Conservation (phyloP, 2,797 vertebrate genomes). For the Anolis apletophallus region DNA sequence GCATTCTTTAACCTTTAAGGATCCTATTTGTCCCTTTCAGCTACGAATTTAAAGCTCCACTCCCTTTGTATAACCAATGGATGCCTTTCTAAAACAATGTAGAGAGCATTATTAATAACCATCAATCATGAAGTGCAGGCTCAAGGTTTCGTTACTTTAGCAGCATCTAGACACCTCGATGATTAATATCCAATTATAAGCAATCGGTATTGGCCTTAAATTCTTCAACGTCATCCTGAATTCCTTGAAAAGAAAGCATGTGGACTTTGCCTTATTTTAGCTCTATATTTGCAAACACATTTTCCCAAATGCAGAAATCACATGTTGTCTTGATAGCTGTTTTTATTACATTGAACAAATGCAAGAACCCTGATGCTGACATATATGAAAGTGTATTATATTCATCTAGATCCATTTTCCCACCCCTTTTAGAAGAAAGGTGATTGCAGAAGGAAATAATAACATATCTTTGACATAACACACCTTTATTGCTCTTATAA, state of each 20-base stretch:
- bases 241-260: conserved; percentile 60
- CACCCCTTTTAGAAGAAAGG: conserved; percentile 18
- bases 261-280: conserved; percentile 59
- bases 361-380: neutral
- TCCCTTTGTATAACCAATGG: conserved; percentile 62
- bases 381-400: neutral
- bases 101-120: conserved; percentile 70
- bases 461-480: neutral
- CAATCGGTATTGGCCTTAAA: conserved; percentile 66
- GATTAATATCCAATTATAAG: conserved; percentile 64
- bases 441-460: neutral
- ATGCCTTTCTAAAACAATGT: conserved; percentile 66
- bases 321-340: conserved; percentile 25
- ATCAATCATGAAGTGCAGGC: conserved; percentile 29
- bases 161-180: conserved; percentile 52
- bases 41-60: conserved; percentile 63
- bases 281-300: conserved; percentile 36
- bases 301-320: conserved; percentile 40
- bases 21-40: conserved; percentile 71
- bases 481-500: neutral
- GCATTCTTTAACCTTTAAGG: conserved; percentile 75
- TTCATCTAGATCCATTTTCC: neutral
- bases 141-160: conserved; percentile 64
- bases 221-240: conserved; percentile 63
- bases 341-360: neutral